A percentile compares a stretch with the other conserved stretches of the same genome.
phyloP scores from a whole-genome alignment of 64 coral and sea anemone species.

The Pocillopora damicornis region DNA sequence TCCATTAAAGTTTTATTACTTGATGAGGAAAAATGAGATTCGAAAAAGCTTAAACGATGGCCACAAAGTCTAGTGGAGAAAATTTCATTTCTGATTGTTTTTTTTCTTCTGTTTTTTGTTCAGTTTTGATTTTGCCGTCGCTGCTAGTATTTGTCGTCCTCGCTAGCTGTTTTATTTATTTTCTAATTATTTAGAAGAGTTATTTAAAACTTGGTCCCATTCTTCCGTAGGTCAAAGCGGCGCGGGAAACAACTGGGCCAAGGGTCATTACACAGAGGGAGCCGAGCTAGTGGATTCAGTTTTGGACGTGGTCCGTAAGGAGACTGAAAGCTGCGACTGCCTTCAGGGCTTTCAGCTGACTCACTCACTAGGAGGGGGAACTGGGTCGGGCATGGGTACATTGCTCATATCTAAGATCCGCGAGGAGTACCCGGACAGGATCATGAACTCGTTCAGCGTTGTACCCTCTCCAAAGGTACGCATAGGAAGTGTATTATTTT shows the following conservation, averaged over 20 bases:
- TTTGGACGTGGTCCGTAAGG: conserved; percentile 53
- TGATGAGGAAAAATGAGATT: no score
- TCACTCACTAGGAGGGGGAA: conserved; percentile 56
- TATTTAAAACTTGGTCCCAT: neutral
- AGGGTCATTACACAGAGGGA: conserved; percentile 67
- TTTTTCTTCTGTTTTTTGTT: no score
- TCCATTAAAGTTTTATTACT: no score
- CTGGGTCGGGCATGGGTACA: conserved; percentile 66
- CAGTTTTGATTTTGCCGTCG: no score
- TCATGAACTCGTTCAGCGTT: conserved; percentile 63
- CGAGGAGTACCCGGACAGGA: conserved; percentile 68
- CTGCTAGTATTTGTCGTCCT: no score
- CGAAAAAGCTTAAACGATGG: no score
- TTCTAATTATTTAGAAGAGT: neutral
- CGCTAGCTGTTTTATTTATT: neutral
- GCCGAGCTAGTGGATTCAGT: conserved; percentile 57
- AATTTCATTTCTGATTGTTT: no score
- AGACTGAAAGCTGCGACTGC: conserved; percentile 63
- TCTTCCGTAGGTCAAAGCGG: conserved; percentile 47
- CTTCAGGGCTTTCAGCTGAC: conserved; percentile 64
- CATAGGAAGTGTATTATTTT: neutral
- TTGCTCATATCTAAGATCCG: conserved; percentile 60
- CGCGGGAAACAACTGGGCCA: conserved; percentile 62
- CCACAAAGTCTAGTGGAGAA: no score
- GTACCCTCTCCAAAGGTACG: conserved; percentile 55